Percentiles rank a stretch among this genome's conserved stretches.
Conservation (phyloP, 2,888 invertebrate species). For the Pherbina coryleti region DNA sequence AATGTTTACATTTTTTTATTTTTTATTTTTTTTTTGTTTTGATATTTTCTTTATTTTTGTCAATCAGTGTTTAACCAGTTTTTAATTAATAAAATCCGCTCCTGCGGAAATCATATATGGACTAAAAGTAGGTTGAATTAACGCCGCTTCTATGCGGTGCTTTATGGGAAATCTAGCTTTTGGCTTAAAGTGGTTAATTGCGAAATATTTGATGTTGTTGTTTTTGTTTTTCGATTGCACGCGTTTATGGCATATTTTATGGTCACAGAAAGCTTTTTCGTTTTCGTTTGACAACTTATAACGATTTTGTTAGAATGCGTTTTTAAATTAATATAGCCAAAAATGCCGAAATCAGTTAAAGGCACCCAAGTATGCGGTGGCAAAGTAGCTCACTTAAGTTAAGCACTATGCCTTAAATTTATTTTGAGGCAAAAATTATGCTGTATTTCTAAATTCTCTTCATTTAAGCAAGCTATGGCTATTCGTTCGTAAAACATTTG, state of each 20-base stretch:
- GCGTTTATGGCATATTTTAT: not conserved
- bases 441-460: no score
- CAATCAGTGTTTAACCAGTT: conserved; percentile 56
- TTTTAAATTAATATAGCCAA: not conserved
- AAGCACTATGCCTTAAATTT: not conserved
- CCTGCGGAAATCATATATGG: conserved; percentile 48
- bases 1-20: not conserved
- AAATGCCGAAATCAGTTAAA: not conserved
- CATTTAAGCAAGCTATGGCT: no score
- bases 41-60: conserved; percentile 23
- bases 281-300: conserved; percentile 50
- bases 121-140: conserved; percentile 59
- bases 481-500: no score
- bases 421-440: not conserved
- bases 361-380: not conserved
- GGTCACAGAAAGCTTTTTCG: not conserved
- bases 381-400: no score
- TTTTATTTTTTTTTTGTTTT: conserved; percentile 30
- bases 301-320: conserved; percentile 43
- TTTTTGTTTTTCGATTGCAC: conserved; percentile 43
- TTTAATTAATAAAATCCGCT: conserved; percentile 56
- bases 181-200: conserved; percentile 26
- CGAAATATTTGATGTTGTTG: conserved; percentile 42
- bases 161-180: conserved; percentile 13
- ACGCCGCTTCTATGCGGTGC: conserved; percentile 37